Conservation (phyloP, 2,113 vertebrate species). For the Aleadryas rufinucha region DNA sequence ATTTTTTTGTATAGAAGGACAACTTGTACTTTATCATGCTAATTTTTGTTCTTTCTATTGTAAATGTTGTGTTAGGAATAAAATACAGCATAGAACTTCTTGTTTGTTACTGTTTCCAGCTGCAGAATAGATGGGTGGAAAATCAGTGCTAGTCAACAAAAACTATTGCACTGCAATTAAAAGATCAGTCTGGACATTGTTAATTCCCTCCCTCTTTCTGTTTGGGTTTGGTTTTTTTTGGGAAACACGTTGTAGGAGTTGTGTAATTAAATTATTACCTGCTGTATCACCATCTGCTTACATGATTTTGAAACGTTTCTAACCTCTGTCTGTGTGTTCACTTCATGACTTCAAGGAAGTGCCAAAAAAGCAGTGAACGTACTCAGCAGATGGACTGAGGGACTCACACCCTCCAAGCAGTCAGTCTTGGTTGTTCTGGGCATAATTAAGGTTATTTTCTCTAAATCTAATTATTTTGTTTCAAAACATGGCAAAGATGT, state of each 20-base stretch:
- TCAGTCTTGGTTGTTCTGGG: slow-evolving; percentile 44
- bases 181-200: not conserved
- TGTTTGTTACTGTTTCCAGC: not conserved
- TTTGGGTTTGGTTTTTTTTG: not conserved
- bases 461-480: slow-evolving; percentile 12
- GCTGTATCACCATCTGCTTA: slow-evolving; percentile 73
- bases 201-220: not conserved
- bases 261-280: slow-evolving; percentile 75
- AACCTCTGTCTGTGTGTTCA: slow-evolving; percentile 11
- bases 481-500: not conserved
- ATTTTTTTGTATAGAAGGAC: not conserved
- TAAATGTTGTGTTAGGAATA: not conserved
- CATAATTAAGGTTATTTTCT: slow-evolving; percentile 54
- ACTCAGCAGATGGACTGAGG: slow-evolving; percentile 64
- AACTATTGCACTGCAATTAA: not conserved
- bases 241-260: not conserved
- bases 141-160: not conserved
- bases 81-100: not conserved
- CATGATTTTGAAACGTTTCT: slow-evolving; percentile 31
- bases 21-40: not conserved
- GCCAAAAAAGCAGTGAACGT: slow-evolving; percentile 30
- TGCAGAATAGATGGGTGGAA: not conserved
- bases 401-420: slow-evolving; percentile 37
- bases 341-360: slow-evolving; percentile 43
- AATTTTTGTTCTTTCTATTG: not conserved